Conservation (phyloP, 2,113 vertebrate species). For the Otocyon megalotis region DNA sequence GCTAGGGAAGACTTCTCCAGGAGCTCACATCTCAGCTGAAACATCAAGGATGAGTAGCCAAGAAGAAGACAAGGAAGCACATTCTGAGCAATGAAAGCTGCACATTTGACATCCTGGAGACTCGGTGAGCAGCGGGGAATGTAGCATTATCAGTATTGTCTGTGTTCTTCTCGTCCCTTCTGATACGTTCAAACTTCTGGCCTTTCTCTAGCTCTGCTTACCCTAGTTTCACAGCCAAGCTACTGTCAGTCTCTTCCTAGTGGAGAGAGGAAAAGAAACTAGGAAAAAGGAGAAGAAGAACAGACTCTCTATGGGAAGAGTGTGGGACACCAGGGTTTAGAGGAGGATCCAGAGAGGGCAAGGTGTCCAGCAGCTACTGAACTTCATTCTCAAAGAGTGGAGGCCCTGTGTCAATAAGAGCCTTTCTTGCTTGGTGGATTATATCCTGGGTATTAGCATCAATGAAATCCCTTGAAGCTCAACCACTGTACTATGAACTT, state of each 20-base stretch:
- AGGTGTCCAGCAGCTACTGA: not conserved
- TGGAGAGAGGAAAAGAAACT: not conserved
- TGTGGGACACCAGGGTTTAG: not conserved
- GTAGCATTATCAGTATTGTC: not conserved
- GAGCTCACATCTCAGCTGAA: not conserved
- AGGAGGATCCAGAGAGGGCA: not conserved
- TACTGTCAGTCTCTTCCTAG: not conserved
- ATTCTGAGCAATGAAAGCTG: not conserved
- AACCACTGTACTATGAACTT: not conserved
- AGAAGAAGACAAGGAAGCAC: not conserved
- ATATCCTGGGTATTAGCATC: not conserved
- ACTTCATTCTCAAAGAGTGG: not conserved
- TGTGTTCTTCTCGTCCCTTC: not conserved
- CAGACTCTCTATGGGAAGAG: not conserved
- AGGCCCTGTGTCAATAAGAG: not conserved
- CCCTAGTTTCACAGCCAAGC: not conserved
- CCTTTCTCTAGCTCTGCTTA: not conserved
- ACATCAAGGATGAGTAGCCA: not conserved
- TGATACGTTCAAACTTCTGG: not conserved
- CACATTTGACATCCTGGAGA: not conserved
- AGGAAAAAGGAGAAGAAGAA: not conserved
- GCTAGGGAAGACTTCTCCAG: not conserved
- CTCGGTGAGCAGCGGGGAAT: not conserved
- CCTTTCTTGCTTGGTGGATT: not conserved
- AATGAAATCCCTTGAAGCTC: not conserved